Base-by-base conservation (phyloP, 2,113 vertebrate species). In the Nansenia antarctica region DNA sequence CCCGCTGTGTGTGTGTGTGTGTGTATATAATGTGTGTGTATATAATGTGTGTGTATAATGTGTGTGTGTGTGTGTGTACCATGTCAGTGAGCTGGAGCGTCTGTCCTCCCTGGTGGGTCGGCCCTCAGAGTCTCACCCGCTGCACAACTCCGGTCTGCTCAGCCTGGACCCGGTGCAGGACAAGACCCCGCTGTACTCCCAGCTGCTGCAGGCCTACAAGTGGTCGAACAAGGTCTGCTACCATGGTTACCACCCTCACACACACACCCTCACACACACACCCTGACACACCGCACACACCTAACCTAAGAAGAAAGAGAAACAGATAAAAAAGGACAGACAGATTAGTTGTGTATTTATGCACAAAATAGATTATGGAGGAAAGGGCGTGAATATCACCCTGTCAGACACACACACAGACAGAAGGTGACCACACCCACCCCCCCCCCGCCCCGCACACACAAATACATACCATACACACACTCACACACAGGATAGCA, bases 81-180 rank as follows among this genome's bases (percentile, higher is more conserved):
- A 8, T 69, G n/a, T n/a, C n/a, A 92, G 92, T 83, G 92, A 93
- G 73, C 70, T 99, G 92, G 98, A 99, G 24, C 94, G 96, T 26
- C 93, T 99, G 54, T 98, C 96, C 67, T 97, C 95, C 68, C 83
- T 99, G 1, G 97, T 99, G 0, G 98, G 98, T 11, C 94, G 98
- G 30, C 96, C 98, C 0, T 99, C 98, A 0, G 98, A 99, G 87
- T 98, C 96, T 62, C 98, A 98, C 11, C 98, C 98, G 0, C 92
- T 99, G 9, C 98, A 99, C 69, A 99, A 99, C 82, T 98, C 96
- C 0, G 98, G 98, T 0, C 87, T 99, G 6, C 75, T 99, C 53
- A 99, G 98, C 80, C 87, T 99, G 8, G 98, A 99, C 79, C 97
- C 98, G 0, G 98, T 99, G 58, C 97, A 99, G 79, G 98, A 99